phyloP scores from a whole-genome alignment of 2,797 vertebrate species.

The Sciurus vulgaris region DNA sequence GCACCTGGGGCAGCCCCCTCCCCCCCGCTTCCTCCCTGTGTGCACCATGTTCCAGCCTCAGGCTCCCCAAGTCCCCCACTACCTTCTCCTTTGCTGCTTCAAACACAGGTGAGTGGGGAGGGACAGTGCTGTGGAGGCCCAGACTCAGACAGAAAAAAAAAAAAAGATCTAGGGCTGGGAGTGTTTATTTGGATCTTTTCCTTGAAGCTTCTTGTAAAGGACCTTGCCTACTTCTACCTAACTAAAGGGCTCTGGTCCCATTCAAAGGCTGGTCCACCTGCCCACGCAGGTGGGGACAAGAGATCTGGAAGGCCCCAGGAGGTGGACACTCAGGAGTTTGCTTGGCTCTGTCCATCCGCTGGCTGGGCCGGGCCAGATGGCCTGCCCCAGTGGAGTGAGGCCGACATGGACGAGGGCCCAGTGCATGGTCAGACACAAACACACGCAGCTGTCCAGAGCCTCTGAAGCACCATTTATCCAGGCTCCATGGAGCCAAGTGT shows the following conservation, averaged over 20 bases:
- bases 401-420: background rate
- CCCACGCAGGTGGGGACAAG: background rate
- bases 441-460: slow-evolving; percentile 47
- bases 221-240: background rate
- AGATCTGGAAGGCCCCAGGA: background rate
- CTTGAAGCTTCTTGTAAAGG: background rate
- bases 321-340: background rate
- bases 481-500: background rate
- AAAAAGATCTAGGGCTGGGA: background rate
- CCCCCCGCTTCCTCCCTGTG: too few species aligned
- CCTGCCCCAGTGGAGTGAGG: background rate
- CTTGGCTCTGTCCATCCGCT: background rate
- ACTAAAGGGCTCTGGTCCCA: background rate
- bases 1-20: too few species aligned
- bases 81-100: background rate
- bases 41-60: background rate
- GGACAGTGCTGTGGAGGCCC: background rate
- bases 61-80: background rate
- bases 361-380: background rate
- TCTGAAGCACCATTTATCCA: slow-evolving; percentile 71
- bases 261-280: slow-evolving; percentile 3
- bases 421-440: background rate
- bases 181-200: slow-evolving; percentile 39
- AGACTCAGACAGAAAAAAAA: slow-evolving; percentile 13
- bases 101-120: background rate